Evolutionary conservation across 2,888 invertebrate genomes (phyloP), one percentile per base, ranked within the genome.

Genomic region (Dolichopus griseipennis): DNA sequence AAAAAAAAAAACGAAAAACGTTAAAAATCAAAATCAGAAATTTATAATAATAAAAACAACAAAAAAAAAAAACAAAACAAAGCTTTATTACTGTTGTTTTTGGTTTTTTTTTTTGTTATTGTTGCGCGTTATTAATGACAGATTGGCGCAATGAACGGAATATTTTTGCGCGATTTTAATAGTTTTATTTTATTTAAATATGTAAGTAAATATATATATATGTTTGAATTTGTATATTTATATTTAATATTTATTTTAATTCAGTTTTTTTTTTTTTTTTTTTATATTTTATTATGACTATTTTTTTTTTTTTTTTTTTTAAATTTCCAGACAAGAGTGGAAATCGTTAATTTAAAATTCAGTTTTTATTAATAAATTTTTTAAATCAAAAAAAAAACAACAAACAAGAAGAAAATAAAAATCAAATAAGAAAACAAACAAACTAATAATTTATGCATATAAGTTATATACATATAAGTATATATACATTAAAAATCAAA

Each of bases 321-420:
- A 52, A 52, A 52, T 52, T 52, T 52, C 52, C 52, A 52, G 52
- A 52, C 52, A 52, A 52, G 52, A 52, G 52, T 18, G 52, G 52
- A 52, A 52, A 52, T 52, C 52, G 52, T 52, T 52, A 52, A 52
- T 52, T 52, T 52, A 52, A 52, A 52, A 52, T 52, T 52, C 52
- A 52, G 52, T 52, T 52, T 52, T 52, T 52, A 18, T 52, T 52
- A 37, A 37, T 37, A 37, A 37, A 37, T 37, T 37, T n/a, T 37
- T 37, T 37, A 37, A 37, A 12, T 12, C 4, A 37, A 37, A 5
- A 12, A 7, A 37, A 12, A 27, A 27, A 27, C n/a, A n/a, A n/a
- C 34, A 7, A 34, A 34, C 34, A 34, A 7, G 6, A 34, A 34
- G 9, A 34, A 34, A 7, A 34, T 7, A 7, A 34, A 34, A 34